These are phyloP conservation scores for Stegana nigrithorax DNA, from an alignment of 2,888 invertebrate species.

Conservation along the genomic window DNA sequence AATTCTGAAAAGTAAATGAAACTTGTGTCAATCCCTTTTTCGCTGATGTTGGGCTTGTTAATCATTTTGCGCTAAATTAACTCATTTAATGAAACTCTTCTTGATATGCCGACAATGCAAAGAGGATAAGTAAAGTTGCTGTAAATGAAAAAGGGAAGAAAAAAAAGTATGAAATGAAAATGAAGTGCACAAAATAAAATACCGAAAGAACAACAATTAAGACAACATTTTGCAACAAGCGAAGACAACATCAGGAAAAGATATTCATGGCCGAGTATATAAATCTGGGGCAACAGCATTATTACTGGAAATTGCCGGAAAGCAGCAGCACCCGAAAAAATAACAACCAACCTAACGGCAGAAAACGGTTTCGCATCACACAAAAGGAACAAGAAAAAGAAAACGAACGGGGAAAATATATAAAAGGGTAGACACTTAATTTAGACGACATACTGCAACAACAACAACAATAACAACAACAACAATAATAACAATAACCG, in stretches of 20 bases:
- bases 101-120: conserved; percentile 20
- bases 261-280: conserved; percentile 32
- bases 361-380: neutral
- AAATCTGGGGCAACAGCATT: conserved; percentile 62
- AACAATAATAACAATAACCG: neutral
- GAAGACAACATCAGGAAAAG: neutral
- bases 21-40: neutral
- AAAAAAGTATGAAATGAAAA: neutral
- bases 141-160: neutral
- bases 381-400: neutral
- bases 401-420: too few relatives aligned
- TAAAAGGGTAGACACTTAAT: conserved; percentile 10
- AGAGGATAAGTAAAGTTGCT: neutral
- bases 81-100: conserved; percentile 48
- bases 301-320: conserved; percentile 31
- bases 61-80: conserved; percentile 54
- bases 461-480: neutral
- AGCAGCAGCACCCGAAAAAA: neutral
- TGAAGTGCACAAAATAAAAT: neutral
- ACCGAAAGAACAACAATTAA: conserved; percentile 7
- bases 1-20: neutral
- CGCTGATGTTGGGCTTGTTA: conserved; percentile 31
- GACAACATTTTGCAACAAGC: neutral
- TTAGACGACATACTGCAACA: conserved; percentile 2
- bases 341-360: neutral